Base-by-base conservation (phyloP, 2,888 invertebrate species). In the Acrobasis consociella region DNA sequence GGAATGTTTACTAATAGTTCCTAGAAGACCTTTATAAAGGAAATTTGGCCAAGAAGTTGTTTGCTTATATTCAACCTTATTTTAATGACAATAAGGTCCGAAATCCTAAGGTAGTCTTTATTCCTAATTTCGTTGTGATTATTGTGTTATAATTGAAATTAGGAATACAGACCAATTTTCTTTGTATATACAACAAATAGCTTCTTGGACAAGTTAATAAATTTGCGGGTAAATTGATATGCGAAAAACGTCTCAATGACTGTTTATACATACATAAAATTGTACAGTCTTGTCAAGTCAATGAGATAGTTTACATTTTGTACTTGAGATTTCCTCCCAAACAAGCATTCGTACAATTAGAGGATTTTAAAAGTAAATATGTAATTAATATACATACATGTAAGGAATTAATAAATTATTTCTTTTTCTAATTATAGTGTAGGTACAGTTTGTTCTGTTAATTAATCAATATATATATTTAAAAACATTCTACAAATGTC, bases 1-100 rank as follows among this genome's bases (percentile, higher is more conserved):
- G 89, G 89, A 89, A 89, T 89, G 89, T 81, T 64, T 53, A 64
- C 53, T 68, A 63, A 62, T 60, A 49, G 64, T 50, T 49, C 62
- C 56, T 63, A 59, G 60, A 46, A 64, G 65, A 63, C 60, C 61
- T 60, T 60, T 60, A 65, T 37, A 42, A 56, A 56, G 22, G 56
- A 42, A 22, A 17, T 42, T n/a, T 38, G 9, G 15, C 22, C 39
- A 42, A 56, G 22, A 13, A 56, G 15, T 56, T 56, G 13, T 56
- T 42, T 56, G 42, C 42, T 56, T 17, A 42, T 31, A 31, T 11
- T 11, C 11, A 42, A 11, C 42, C 42, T 42, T 42, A 31, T 31
- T 31, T 7, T 7, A 31, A 31, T 31, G 7, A 31, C 31, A 0
- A 5, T 31, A 31, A 31, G 7, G 31, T 31, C 7, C 7, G 2